Conservation (phyloP, 1,140 invertebrate genomes). For the Drosophila athabasca region DNA sequence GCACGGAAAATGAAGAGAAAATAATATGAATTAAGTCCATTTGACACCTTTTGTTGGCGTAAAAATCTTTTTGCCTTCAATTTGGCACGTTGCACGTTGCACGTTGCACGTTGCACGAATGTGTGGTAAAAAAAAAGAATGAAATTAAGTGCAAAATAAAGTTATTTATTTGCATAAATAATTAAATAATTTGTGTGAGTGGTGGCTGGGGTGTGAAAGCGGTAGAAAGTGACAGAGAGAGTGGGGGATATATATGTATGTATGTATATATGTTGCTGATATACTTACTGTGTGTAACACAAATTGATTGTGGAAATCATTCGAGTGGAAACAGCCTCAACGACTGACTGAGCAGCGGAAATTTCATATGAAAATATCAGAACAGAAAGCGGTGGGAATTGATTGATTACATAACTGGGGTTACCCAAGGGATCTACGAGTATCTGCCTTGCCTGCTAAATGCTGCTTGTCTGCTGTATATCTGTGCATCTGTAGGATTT, state of each 20-base stretch:
- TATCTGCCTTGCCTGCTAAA: not conserved
- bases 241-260: no score
- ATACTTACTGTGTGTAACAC: conserved; percentile 37
- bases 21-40: conserved; percentile 72
- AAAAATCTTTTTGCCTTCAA: conserved; percentile 59
- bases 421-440: conserved; percentile 25
- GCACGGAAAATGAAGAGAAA: conserved; percentile 11
- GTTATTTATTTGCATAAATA: conserved; percentile 77
- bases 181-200: conserved; percentile 70
- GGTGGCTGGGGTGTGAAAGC: conserved; percentile 6
- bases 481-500: conserved; percentile 2
- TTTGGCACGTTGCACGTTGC: conserved; percentile 27
- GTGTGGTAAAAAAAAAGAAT: conserved; percentile 26
- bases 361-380: conserved; percentile 48
- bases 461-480: conserved; percentile 1
- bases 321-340: conserved; percentile 37
- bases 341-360: conserved; percentile 50
- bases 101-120: conserved; percentile 2
- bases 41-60: conserved; percentile 72
- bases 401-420: conserved; percentile 41
- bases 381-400: conserved; percentile 26
- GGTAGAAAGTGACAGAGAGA: not conserved
- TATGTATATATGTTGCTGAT: no score
- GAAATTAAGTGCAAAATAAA: conserved; percentile 51
- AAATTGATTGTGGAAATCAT: conserved; percentile 63